Base-by-base conservation (phyloP, 2,113 vertebrate species). In the Leptosomus discolor region DNA sequence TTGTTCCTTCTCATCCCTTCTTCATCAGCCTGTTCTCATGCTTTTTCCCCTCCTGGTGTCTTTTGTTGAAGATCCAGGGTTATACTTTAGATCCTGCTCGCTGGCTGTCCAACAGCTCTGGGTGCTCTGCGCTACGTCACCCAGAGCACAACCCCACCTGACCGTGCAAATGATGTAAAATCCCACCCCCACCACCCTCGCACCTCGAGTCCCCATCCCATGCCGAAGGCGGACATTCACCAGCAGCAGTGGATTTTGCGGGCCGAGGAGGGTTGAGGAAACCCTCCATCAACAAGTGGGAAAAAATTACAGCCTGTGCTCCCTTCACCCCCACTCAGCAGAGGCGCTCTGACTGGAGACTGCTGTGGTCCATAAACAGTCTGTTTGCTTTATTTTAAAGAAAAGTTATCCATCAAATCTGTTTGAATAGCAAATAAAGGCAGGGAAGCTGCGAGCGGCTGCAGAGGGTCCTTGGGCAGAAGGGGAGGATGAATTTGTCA, bases 401-500 rank as follows among this genome's bases (percentile, higher is more conserved):
- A 58, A 74, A 57, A 90, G 78, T 80, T 96, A 81, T 93, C 90
- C 48, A 60, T 93, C 75, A 86, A 36, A 92, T 74, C 60, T 65
- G 68, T 83, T 88, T 94, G 63, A 90, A 86, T 30, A 91, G 79
- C 68, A 83, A 86, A 91, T 75, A 90, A 77, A 70, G 0, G 39
- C 46, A 46, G 51, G 50, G 88, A 86, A 90, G 86, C 79, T 65
- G 43, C 27, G 68, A 93, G 74, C 3, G 3, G 73, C 80, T 18
- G 0, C 45, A 69, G 41, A 92, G 75, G 36, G 64, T 92, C 60
- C 85, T 96, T 94, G 94, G 64, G 68, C 94, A 93, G 94, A 70
- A 92, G 67, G 82, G 11, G 43, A 94, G 64, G 92, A 92, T 81
- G 88, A 77, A 93, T 93, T 93, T 93, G 78, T 92, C 90, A 88